phyloP scores from a whole-genome alignment of 2,797 vertebrate genomes.

The Chloroceryle inda region DNA sequence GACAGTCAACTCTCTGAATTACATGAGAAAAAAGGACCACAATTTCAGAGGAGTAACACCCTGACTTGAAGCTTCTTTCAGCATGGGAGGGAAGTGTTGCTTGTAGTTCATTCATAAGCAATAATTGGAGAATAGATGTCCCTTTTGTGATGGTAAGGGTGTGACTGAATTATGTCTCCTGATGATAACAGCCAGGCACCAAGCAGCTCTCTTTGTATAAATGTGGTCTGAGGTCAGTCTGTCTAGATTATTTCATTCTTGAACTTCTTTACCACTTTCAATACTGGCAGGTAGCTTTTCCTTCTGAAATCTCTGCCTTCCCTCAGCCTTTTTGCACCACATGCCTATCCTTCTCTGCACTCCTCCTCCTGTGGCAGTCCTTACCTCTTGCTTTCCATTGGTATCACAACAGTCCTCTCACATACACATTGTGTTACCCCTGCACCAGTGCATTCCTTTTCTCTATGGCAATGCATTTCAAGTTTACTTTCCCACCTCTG shows the following conservation, averaged over 20 bases:
- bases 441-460: not conserved
- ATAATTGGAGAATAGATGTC: constrained; percentile 40
- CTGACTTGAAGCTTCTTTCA: constrained; percentile 50
- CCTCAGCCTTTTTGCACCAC: not conserved
- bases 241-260: not conserved
- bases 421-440: not conserved
- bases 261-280: not conserved
- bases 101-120: constrained; percentile 12
- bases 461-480: not conserved
- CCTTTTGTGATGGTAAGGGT: not conserved
- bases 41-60: constrained; percentile 4
- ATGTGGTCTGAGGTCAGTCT: not conserved
- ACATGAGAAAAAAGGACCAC: not conserved
- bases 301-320: not conserved
- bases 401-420: not conserved
- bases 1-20: not conserved
- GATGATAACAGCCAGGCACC: not conserved
- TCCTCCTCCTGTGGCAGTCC: not conserved
- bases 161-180: not conserved
- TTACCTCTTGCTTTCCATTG: not conserved
- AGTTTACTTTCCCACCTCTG: not conserved
- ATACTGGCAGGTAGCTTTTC: not conserved
- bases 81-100: not conserved
- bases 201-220: constrained; percentile 16
- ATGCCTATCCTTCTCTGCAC: not conserved